Evolutionary conservation across 2,888 invertebrate genomes (phyloP).

Genomic region (Luperina nickerlii): DNA sequence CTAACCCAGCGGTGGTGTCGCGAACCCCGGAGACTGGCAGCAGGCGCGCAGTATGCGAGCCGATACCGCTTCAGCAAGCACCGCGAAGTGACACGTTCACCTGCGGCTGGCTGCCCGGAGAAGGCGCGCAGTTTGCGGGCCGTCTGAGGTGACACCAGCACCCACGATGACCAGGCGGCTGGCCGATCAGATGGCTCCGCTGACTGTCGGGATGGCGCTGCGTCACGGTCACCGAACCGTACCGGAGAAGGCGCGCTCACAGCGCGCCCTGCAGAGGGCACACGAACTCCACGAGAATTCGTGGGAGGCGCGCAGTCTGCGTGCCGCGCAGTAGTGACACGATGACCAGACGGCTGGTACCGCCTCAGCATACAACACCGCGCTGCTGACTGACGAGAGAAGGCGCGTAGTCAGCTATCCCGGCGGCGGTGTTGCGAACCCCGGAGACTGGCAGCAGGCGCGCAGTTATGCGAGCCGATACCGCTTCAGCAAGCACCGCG

Average conservation of each 20-base stretch:
- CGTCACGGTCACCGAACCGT: neutral
- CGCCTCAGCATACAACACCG: neutral
- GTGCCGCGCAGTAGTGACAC: neutral
- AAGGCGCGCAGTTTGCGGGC: neutral
- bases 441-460: neutral
- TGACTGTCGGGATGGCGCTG: neutral
- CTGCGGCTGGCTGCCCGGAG: neutral
- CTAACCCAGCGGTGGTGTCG: neutral
- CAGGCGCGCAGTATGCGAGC: neutral
- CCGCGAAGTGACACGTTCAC: neutral
- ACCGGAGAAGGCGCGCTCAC: neutral
- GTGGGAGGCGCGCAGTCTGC: neutral
- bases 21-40: neutral
- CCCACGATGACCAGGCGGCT: constrained; percentile 11
- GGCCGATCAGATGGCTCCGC: neutral
- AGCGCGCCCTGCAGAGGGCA: neutral
- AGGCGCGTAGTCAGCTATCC: constrained; percentile 16
- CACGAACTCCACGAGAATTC: neutral
- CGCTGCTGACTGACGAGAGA: neutral
- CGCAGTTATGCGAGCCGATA: neutral
- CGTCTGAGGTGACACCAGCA: constrained; percentile 7
- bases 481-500: neutral
- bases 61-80: neutral
- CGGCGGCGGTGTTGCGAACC: neutral
- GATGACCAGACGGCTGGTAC: neutral